Evolutionary conservation across 2,113 vertebrate species (phyloP), one percentile per base, ranked within the genome.

Genomic region (Rhabdomys dilectus): DNA sequence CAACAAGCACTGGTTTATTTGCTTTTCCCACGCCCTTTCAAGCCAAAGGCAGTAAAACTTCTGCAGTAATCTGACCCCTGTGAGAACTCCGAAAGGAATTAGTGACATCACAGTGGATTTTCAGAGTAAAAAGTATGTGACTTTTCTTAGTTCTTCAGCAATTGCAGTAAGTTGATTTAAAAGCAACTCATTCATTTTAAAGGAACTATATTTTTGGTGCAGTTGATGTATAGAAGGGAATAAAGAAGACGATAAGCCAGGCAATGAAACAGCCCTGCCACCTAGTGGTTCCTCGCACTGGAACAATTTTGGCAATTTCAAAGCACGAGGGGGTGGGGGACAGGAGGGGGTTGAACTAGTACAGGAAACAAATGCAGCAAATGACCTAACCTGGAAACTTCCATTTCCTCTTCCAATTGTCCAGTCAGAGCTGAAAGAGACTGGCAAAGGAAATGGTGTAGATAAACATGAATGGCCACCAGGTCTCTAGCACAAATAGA

Each of bases 1-100:
- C 48, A 93, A 96, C 39, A 70, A 92, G 58, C 45, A 29, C 86
- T 77, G 70, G 19, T 91, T 90, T 96, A 62, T 97, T 97, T 96
- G 77, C 92, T 95, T 97, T 96, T 96, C 97, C 51, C 91, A 95
- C 36, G 60, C 45, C 42, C 86, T 97, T 96, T 78, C 13, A 86
- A 96, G 86, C 58, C 39, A 86, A 93, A 89, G 95, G 51, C 72
- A 96, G 21, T 96, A 92, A 97, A 96, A 92, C 70, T 31, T 34
- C 78, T 72, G 89, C 51, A 84, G 87, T 96, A 94, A 94, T 64
- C 11, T 62, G 89, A 97, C 48, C 90, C 62, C 31, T 56, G 64
- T 64, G 86, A 95, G 81, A 96, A 70, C 66, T 93, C n/a, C 12
- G 0, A 5, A 29, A 73, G 24, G 21, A 93, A 68, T 96, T 89